phyloP scores from a whole-genome alignment of 2,797 vertebrate genomes.

The Sphenopsis melanotis region DNA sequence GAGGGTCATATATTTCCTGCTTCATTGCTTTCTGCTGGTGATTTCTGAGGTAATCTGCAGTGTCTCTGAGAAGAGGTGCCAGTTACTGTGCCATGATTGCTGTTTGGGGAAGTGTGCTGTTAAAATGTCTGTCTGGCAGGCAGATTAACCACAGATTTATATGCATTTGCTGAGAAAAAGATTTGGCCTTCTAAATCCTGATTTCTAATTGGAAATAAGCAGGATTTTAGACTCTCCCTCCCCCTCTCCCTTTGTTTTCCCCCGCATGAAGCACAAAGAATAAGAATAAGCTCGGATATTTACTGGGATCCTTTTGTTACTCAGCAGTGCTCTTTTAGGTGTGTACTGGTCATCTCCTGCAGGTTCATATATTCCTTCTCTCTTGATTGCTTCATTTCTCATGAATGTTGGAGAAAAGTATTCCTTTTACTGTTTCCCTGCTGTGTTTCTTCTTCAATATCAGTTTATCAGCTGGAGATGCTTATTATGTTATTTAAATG shows the following conservation, averaged over 20 bases:
- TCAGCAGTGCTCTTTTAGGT: neutral
- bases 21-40: neutral
- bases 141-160: neutral
- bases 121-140: neutral
- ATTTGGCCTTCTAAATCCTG: neutral
- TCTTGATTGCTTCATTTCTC: neutral
- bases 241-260: rapidly evolving
- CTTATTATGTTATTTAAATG: neutral
- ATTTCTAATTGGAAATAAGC: neutral
- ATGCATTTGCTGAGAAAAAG: neutral
- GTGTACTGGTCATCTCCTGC: neutral
- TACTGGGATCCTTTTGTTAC: neutral
- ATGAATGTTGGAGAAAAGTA: neutral
- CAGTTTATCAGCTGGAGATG: neutral
- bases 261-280: neutral
- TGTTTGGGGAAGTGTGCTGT: neutral
- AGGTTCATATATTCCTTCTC: neutral
- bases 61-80: neutral
- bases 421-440: neutral
- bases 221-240: neutral
- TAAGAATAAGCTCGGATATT: neutral
- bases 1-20: neutral
- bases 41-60: neutral
- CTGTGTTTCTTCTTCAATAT: neutral
- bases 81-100: neutral